Conservation (phyloP, 2,888 invertebrate genomes). For the Hypercompe scribonia region DNA sequence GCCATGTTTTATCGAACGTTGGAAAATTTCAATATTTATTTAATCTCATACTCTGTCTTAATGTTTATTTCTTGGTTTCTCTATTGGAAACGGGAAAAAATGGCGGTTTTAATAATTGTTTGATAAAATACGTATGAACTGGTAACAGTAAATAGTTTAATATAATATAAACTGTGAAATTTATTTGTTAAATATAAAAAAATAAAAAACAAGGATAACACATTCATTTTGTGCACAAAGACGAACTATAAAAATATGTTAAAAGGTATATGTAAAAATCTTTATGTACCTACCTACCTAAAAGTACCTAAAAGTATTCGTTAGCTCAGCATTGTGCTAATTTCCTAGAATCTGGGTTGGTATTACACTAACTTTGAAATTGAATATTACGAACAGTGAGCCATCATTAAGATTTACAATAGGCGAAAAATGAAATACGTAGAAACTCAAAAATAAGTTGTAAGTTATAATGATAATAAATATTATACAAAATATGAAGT, state of each 20-base stretch:
- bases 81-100: neutral
- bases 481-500: too few relatives aligned
- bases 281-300: too few relatives aligned
- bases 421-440: neutral
- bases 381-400: neutral
- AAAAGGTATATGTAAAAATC: neutral
- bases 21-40: constrained; percentile 32
- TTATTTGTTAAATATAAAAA: too few relatives aligned
- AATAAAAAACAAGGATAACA: neutral
- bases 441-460: neutral
- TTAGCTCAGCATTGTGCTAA: neutral
- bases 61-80: neutral
- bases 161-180: too few relatives aligned
- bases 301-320: too few relatives aligned
- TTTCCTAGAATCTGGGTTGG: neutral
- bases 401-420: neutral
- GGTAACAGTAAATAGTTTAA: too few relatives aligned
- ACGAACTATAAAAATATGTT: neutral
- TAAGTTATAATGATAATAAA: too few relatives aligned
- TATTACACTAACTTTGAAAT: neutral
- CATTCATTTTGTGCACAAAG: neutral
- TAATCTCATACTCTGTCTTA: constrained; percentile 13
- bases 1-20: constrained; percentile 57
- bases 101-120: neutral
- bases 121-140: neutral